These are phyloP conservation scores for Melipona bicolor DNA, from an alignment of 2,888 invertebrate genomes.

Conservation along the genomic window DNA sequence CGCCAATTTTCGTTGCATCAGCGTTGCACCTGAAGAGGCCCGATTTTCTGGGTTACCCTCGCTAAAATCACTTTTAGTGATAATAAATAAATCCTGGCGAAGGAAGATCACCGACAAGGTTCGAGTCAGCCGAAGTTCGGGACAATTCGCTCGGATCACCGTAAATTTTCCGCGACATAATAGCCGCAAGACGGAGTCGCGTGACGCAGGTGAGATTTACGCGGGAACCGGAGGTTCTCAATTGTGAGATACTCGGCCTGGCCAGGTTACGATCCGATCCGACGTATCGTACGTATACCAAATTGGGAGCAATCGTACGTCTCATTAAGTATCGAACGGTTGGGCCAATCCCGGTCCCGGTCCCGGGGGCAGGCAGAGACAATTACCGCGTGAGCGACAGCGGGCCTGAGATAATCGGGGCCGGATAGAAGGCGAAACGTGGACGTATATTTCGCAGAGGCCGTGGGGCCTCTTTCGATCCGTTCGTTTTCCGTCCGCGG, in stretches of 20 bases:
- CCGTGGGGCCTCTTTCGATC: conserved; percentile 64
- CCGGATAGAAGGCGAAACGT: conserved; percentile 63
- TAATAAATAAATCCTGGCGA: not conserved
- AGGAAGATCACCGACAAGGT: not conserved
- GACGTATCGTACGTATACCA: conserved; percentile 56
- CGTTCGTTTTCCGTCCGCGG: conserved; percentile 61
- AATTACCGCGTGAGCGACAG: conserved; percentile 69
- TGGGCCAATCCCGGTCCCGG: conserved; percentile 27
- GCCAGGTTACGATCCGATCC: conserved; percentile 22
- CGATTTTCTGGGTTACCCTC: no score
- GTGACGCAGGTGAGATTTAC: conserved; percentile 61
- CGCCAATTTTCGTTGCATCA: no score
- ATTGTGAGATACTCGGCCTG: conserved; percentile 4
- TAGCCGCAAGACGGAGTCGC: conserved; percentile 49
- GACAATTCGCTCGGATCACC: not conserved
- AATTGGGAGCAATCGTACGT: conserved; percentile 70
- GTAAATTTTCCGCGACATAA: conserved; percentile 56
- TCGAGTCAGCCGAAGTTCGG: not conserved
- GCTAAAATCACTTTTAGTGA: no score
- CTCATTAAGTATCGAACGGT: conserved; percentile 69
- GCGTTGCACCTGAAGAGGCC: no score
- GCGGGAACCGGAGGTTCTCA: conserved; percentile 16
- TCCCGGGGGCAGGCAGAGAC: conserved; percentile 48
- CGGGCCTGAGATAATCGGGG: conserved; percentile 64
- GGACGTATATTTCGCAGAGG: conserved; percentile 67